phyloP scores from a whole-genome alignment of 92 coral and sea anemone species.

The Palythoa caribaeorum region DNA sequence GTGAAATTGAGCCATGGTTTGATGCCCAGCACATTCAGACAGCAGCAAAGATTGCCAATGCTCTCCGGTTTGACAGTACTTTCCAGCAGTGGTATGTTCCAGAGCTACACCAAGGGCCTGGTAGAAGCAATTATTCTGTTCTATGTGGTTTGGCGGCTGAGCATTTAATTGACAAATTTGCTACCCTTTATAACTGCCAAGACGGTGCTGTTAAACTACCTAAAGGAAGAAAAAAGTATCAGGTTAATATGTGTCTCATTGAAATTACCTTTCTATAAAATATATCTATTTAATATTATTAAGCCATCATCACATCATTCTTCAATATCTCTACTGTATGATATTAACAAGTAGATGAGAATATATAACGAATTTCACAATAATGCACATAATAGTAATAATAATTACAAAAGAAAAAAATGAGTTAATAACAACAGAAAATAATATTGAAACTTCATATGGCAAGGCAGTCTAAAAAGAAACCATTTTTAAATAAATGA shows the following conservation, averaged over 20 bases:
- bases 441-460: not conserved
- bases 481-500: not conserved
- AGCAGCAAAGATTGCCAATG: constrained; percentile 50
- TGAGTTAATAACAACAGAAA: not conserved
- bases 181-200: constrained; percentile 46
- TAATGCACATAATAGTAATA: not conserved
- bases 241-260: constrained; percentile 32
- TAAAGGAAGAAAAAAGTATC: constrained; percentile 48
- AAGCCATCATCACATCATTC: not conserved
- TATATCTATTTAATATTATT: not conserved
- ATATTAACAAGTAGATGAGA: not conserved
- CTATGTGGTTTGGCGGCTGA: constrained; percentile 56
- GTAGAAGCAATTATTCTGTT: constrained; percentile 36
- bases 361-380: not conserved
- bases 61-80: constrained; percentile 38
- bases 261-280: not conserved
- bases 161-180: constrained; percentile 42
- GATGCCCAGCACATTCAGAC: constrained; percentile 37
- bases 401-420: not conserved
- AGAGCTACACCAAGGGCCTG: constrained; percentile 44
- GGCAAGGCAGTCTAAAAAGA: constrained; percentile 3
- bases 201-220: constrained; percentile 48
- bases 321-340: not conserved
- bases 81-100: constrained; percentile 52
- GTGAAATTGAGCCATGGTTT: constrained; percentile 67